Percentiles rank a stretch among this genome's conserved stretches.
phyloP scores from a whole-genome alignment of 2,888 invertebrate species.

The Augochlorella aurata region DNA sequence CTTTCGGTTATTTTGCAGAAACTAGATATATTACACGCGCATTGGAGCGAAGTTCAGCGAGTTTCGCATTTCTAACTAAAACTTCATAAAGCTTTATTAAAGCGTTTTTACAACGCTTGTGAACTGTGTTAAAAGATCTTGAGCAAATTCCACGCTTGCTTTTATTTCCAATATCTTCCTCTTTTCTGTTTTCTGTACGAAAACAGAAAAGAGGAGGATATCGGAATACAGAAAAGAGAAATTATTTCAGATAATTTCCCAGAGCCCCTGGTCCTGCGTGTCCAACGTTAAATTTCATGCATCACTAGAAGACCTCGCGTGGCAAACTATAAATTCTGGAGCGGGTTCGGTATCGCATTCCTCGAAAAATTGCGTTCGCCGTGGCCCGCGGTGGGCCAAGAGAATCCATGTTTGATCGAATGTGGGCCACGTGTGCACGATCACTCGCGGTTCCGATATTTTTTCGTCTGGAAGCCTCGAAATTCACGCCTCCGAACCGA shows the following conservation, averaged over 20 bases:
- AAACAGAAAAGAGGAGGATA: no score
- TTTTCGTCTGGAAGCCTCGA: neutral
- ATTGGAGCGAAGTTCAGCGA: neutral
- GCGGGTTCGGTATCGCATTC: constrained; percentile 2
- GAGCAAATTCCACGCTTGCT: neutral
- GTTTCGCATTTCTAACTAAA: neutral
- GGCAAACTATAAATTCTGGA: neutral
- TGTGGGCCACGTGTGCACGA: neutral
- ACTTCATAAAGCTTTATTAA: neutral
- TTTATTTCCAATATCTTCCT: neutral
- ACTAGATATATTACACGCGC: neutral
- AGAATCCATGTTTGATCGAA: neutral
- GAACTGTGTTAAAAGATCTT: neutral
- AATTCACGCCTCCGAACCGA: neutral
- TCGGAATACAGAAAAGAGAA: no score
- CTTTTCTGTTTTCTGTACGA: neutral
- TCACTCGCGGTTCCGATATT: neutral
- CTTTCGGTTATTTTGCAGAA: neutral
- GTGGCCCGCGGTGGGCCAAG: neutral
- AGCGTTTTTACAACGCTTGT: neutral
- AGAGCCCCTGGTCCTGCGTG: neutral
- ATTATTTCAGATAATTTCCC: neutral
- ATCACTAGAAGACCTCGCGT: neutral
- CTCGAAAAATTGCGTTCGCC: constrained; percentile 2
- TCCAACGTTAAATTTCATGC: neutral